Base-by-base conservation (phyloP, 2,888 invertebrate genomes). In the Erpobdella octoculata region DNA sequence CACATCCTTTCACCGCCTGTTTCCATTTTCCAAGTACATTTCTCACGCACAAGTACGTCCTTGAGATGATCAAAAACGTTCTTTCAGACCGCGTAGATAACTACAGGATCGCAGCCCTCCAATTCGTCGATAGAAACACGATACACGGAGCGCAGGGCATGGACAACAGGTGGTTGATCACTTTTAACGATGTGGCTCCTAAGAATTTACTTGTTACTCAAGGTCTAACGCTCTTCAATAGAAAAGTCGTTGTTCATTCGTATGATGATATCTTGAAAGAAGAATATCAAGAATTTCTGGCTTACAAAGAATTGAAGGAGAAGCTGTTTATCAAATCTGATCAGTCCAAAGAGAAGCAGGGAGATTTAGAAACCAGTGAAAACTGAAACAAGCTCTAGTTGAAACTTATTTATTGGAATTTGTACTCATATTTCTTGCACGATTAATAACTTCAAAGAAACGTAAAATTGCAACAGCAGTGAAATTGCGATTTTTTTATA, bases 1-100 rank as follows among this genome's bases (percentile, higher is more conserved):
- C 46, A 2, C 67, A 65, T 31, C 74, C 73, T 1, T 62, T 70
- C 35, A 74, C 72, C 5, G 36, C 70, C 28, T 74, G 73, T 59
- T 73, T 74, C 71, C 72, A 72, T 53, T 74, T 74, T 67, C 72
- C 74, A 5, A 71, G 71, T n/a, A 73, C 73, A 46, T 74, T 74
- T 71, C 68, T 74, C 64, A 73, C 74, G 1, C 74, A 74, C 69
- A 70, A 70, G 5, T 74, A 74, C 69, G 72, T 74, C 15, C 41
- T 74, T 18, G 74, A 73, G 25, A 74, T 74, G 69, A 71, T 74
- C 28, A 69, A 35, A n/a, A 38, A 31, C 21, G 25, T 18, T 1
- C 41, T 73, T 53, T 66, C 35, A n/a, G 58, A 58, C 18, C 21
- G 48, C 15, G 25, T 48, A 15, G 59, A 69, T 6, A 6, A 33